Base-by-base conservation (phyloP, 2,113 vertebrate genomes). In the Orycteropus afer region DNA sequence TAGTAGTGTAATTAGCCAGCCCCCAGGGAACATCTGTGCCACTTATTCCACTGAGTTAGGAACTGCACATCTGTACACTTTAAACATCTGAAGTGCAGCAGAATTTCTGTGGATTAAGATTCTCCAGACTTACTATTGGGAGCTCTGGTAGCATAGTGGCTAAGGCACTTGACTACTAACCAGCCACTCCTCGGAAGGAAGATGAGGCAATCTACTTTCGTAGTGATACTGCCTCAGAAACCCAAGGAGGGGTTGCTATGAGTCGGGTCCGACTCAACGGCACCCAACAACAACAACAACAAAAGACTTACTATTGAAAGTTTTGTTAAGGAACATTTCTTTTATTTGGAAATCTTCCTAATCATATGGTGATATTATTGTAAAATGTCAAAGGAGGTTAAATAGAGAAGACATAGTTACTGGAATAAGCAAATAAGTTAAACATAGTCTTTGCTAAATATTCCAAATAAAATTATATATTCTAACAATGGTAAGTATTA, bases 281-380 rank as follows among this genome's bases (percentile, higher is more conserved):
- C n/a, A n/a, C n/a, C n/a, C n/a, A n/a, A n/a, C n/a, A n/a, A n/a
- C n/a, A n/a, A n/a, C n/a, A n/a, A n/a, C n/a, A n/a, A n/a, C n/a
- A n/a, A n/a, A n/a, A 94, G 77, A 61, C 18, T 90, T 93, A 80
- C 37, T 49, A 53, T 17, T 65, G 47, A 63, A 90, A 71, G 13
- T 86, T 88, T 92, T 93, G 93, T 55, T 96, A 90, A 89, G 87
- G 51, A 84, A 34, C 9, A 14, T 76, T 88, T 12, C 17, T 92
- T 37, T 90, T 77, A 85, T 63, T 90, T 90, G 53, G 14, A 65
- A 92, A 27, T 81, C 1, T 42, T 86, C 20, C 42, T 86, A 76
- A 29, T 53, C 40, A 61, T 15, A 37, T 9, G 65, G 17, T 69
- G 10, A 42, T 74, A 86, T 86, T 51, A 85, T 89, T 89, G 84